Evolutionary conservation across 2,888 invertebrate species (phyloP), one percentile per base, ranked within the genome.

Genomic region (Melieria picta): DNA sequence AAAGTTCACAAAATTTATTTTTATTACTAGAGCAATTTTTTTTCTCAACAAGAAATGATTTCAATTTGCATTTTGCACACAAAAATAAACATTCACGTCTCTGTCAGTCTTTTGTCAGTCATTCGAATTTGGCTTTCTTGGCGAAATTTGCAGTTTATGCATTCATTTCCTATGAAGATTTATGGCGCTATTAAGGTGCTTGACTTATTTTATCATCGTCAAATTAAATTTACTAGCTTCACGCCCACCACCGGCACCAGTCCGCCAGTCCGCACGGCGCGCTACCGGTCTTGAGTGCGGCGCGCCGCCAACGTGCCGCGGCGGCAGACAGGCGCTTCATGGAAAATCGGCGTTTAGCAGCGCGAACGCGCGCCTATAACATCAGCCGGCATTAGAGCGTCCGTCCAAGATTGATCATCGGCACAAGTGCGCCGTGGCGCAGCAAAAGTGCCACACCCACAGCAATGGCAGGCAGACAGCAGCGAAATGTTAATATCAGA

Each of bases 271-370:
- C 30, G 30, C 30, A 2, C 30, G 30, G 30, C 2, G 30, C 30
- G 30, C 30, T 30, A 30, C 30, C 30, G 30, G 30, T 30, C 30
- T 30, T 30, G 30, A 30, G 30, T 30, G 56, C 56, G 52, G 62
- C 62, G 63, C 69, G 69, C 62, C 69, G 62, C 62, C 69, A 56
- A 63, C 63, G 47, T 63, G 63, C 13, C 11, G 52, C 10, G 11
- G 48, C n/a, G 7, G 52, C 11, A 52, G 13, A 68, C 60, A 69
- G 55, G 42, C 30, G 42, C 63, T 56, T 57, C 62, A 62, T 47
- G 63, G 69, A 69, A 67, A 69, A 70, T 70, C 70, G 65, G 64
- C 70, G 58, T 70, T 70, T 70, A 70, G 47, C 70, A 61, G 30
- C 30, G 30, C 30, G 30, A 30, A 30, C 30, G 30, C 3, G 30